Evolutionary conservation across 2,797 vertebrate species (phyloP).

Genomic region (Rhodeus uyekii): DNA sequence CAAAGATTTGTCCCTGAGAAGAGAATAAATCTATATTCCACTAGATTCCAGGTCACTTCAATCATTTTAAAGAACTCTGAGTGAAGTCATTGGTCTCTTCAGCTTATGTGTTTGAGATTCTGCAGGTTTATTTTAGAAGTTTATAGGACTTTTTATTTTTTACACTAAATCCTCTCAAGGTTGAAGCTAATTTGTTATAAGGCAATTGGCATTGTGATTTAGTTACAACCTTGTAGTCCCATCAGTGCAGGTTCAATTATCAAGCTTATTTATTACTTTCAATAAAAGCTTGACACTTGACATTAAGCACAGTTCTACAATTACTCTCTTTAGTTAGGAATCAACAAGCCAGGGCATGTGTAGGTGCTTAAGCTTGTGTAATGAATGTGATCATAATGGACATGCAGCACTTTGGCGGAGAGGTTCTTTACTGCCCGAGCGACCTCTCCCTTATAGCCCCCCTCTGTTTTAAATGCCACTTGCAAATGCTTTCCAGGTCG

Average conservation of each 20-base stretch:
- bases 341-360: constrained; percentile 51
- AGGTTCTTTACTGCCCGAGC: constrained; percentile 40
- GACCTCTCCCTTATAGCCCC: constrained; percentile 45
- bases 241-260: constrained; percentile 46
- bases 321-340: constrained; percentile 49
- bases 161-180: constrained; percentile 22
- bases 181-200: constrained; percentile 44
- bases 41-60: not conserved
- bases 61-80: not conserved
- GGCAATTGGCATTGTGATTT: constrained; percentile 44
- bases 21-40: constrained; percentile 31
- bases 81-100: not conserved
- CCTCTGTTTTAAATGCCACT: constrained; percentile 67
- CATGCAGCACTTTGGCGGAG: constrained; percentile 45
- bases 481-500: constrained; percentile 62
- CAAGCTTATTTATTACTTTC: constrained; percentile 49
- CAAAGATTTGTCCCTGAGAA: constrained; percentile 34
- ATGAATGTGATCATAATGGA: constrained; percentile 58
- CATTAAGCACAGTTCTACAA: constrained; percentile 47
- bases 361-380: constrained; percentile 47
- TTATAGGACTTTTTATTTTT: not conserved
- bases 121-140: not conserved
- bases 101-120: not conserved
- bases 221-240: constrained; percentile 28
- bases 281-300: constrained; percentile 51